Base-by-base conservation (phyloP, 2,888 invertebrate species). In the Ceraclea dissimilis region DNA sequence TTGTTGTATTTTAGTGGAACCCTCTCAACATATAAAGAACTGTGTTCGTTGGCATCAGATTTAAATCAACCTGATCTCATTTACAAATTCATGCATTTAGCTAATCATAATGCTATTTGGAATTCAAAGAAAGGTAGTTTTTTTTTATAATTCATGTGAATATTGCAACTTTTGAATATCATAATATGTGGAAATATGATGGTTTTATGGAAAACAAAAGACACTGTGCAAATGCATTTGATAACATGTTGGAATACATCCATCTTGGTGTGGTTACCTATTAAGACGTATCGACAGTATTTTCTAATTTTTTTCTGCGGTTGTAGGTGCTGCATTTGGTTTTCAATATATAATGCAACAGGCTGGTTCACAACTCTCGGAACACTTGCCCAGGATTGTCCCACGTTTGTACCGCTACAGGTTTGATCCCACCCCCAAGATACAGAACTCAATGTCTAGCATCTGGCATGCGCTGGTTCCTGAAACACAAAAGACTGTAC, bases 21-120 rank as follows among this genome's bases (percentile, higher is more conserved):
- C 65, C 76, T 96, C 26, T 88, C 94, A 1, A 96, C 96, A 0
- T 97, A 97, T 73, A 93, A 91, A 69, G 96, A 97, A 71, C 78
- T 97, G 51, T 96, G 95, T 70, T 89, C 93, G 0, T 75, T 96
- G 47, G 95, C 95, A 0, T 93, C 93, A 1, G 95, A 96, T 72
- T 76, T 97, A 61, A 95, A 95, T 68, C 92, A 96, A 69, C 96
- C 96, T 0, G 95, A 96, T 69, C 79, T 97, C 60, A 84, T 95
- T 61, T 97, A 97, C 73, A 92, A 93, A 71, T 97, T 97, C 70
- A 91, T 97, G 90, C 90, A 94, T 70, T 75, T 96, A 62, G 95
- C 95, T 0, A 94, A 94, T 76, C 92, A 95, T 68, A 93, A 96
- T 71, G 88, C 93, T 1, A 81, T 90, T 53, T 97, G 95, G 96